A percentile compares a stretch with the other conserved stretches of the same genome.
These are phyloP conservation scores for Pachliopta kotzebuea DNA, from an alignment of 2,888 invertebrate genomes.

Conservation along the genomic window DNA sequence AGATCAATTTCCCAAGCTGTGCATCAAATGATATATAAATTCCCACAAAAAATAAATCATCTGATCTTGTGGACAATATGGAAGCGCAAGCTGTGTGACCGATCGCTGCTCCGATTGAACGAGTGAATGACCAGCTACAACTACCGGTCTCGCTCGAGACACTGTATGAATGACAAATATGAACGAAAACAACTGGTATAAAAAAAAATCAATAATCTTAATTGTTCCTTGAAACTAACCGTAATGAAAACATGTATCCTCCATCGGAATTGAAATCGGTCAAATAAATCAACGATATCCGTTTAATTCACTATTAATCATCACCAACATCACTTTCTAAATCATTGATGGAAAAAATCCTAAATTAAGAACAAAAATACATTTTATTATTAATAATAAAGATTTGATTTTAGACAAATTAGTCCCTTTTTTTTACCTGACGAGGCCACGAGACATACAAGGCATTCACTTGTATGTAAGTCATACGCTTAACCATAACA, in stretches of 20 bases:
- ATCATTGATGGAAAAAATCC: background rate
- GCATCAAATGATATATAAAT: slow-evolving; percentile 5
- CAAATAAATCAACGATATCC: slow-evolving; percentile 6
- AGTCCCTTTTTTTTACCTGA: background rate
- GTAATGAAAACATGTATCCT: slow-evolving; percentile 9
- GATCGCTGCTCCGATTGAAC: slow-evolving; percentile 18
- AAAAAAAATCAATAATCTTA: background rate
- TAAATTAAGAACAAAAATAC: background rate
- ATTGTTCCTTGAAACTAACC: background rate
- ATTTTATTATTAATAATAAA: background rate
- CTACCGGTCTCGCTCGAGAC: slow-evolving; percentile 2
- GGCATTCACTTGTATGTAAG: no score
- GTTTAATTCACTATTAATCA: slow-evolving; percentile 1
- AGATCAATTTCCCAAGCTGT: background rate
- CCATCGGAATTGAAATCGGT: slow-evolving; percentile 1
- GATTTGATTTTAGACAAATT: background rate
- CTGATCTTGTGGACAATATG: slow-evolving; percentile 10
- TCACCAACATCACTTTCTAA: background rate
- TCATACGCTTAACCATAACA: no score
- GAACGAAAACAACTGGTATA: slow-evolving; percentile 1
- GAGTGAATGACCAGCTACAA: slow-evolving; percentile 21
- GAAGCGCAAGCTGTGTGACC: slow-evolving; percentile 12
- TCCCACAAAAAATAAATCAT: slow-evolving; percentile 4
- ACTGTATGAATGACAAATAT: slow-evolving; percentile 13
- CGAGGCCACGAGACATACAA: no score